Conservation (phyloP, 1,140 invertebrate genomes). For the Papilio polyxenes region DNA sequence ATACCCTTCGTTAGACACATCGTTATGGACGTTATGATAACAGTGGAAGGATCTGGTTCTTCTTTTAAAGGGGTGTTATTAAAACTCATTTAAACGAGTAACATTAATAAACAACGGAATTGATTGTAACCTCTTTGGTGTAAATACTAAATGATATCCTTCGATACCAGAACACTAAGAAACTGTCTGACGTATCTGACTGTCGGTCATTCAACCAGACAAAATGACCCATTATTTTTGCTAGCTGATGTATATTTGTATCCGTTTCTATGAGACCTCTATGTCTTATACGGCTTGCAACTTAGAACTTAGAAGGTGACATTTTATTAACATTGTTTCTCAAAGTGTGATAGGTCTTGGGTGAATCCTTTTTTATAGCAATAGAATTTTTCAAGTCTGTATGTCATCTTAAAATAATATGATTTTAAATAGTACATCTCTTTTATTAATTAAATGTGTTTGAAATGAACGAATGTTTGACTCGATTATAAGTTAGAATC, state of each 20-base stretch:
- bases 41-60: constrained; percentile 27
- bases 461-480: no score
- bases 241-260: neutral
- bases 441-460: no score
- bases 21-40: constrained; percentile 34
- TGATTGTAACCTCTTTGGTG: constrained; percentile 21
- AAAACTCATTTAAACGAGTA: constrained; percentile 33
- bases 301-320: no score
- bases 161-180: constrained; percentile 8
- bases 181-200: neutral
- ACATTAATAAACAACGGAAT: constrained; percentile 33
- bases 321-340: no score
- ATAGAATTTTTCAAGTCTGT: no score
- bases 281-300: no score
- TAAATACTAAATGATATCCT: constrained; percentile 24
- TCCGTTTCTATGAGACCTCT: no score
- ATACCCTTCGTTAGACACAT: constrained; percentile 34
- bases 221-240: neutral
- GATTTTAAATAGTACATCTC: no score
- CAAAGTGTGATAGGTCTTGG: no score
- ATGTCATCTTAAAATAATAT: no score
- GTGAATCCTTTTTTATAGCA: no score
- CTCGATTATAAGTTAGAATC: no score
- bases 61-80: constrained; percentile 35
- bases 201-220: neutral